Base-by-base conservation (phyloP, 2,888 invertebrate species). In the Phyto melanocephala region DNA sequence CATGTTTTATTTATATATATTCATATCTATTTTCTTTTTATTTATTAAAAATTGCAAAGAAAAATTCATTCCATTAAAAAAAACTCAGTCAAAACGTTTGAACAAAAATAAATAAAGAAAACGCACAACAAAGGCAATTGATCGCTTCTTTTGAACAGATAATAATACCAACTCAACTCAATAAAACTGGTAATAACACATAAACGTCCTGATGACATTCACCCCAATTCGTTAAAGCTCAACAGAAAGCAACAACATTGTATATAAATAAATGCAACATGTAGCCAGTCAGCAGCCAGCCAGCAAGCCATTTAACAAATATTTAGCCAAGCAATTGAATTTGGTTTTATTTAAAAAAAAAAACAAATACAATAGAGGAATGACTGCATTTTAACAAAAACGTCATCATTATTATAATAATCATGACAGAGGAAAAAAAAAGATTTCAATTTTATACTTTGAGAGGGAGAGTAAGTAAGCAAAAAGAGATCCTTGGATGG, bases 121-220 rank as follows among this genome's bases (percentile, higher is more conserved):
- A 54, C 54, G n/a, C 42, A 45, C 17, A 28, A 33, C n/a, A 52
- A 22, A 88, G 87, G 87, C 88, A 86, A 86, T 86, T 87, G 88
- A 88, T 87, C 87, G 86, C 86, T 84, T 84, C 80, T 80, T 62
- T 47, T 33, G 28, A 67, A 76, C 60, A 60, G 58, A 65, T 76
- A 40, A 20, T 58, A 65, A 63, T 56, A 1, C 4, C n/a, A 86
- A 82, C 86, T 84, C n/a, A n/a, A n/a, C n/a, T n/a, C n/a, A n/a
- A n/a, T n/a, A 58, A 80, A 81, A 81, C 62, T 77, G 67, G 62
- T 52, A 76, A 79, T 56, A 72, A 67, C 52, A 76, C 35, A 33
- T 67, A 77, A 77, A 67, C 88, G 87, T 89, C 88, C 88, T 87
- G 89, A 88, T 88, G 88, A 88, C 88, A 88, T 88, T 88, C 88